These are phyloP conservation scores for Aeoliscus strigatus DNA, from an alignment of 2,797 vertebrate genomes.

Conservation along the genomic window DNA sequence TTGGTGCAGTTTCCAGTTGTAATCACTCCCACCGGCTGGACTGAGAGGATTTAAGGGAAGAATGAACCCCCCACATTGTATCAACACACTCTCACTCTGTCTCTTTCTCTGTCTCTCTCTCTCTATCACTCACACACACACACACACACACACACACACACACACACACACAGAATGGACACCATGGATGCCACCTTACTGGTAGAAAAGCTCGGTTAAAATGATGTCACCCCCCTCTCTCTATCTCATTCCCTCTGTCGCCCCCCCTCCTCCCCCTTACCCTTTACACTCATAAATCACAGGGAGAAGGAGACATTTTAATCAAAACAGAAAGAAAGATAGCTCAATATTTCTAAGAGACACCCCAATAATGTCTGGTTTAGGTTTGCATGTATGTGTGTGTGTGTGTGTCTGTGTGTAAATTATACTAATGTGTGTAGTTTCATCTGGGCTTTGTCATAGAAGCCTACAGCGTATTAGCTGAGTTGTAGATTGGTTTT, in stretches of 20 bases:
- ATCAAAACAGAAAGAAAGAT: conserved; percentile 74
- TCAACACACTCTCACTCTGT: conserved; percentile 15
- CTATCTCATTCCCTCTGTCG: conserved; percentile 16
- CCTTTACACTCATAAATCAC: conserved; percentile 71
- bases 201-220: conserved; percentile 45
- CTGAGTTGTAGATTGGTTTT: conserved; percentile 4
- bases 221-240: conserved; percentile 69
- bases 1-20: conserved; percentile 55
- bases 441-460: conserved; percentile 21
- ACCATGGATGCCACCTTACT: conserved; percentile 48
- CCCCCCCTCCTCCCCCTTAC: conserved; percentile 37
- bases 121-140: conserved; percentile 10
- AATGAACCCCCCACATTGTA: conserved; percentile 25
- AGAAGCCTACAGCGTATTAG: conserved; percentile 11
- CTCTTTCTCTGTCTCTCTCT: neutral
- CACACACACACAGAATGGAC: too few relatives aligned
- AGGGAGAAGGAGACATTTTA: conserved; percentile 70
- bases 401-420: conserved; percentile 1
- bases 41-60: conserved; percentile 19
- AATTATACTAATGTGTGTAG: conserved; percentile 18
- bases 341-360: conserved; percentile 58
- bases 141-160: conserved; percentile 20
- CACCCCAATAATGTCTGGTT: conserved; percentile 26
- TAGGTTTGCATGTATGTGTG: conserved; percentile 32
- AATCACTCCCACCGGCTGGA: conserved; percentile 53